These are phyloP conservation scores for Adineta ricciae DNA, from an alignment of 2,888 invertebrate species.

Conservation along the genomic window DNA sequence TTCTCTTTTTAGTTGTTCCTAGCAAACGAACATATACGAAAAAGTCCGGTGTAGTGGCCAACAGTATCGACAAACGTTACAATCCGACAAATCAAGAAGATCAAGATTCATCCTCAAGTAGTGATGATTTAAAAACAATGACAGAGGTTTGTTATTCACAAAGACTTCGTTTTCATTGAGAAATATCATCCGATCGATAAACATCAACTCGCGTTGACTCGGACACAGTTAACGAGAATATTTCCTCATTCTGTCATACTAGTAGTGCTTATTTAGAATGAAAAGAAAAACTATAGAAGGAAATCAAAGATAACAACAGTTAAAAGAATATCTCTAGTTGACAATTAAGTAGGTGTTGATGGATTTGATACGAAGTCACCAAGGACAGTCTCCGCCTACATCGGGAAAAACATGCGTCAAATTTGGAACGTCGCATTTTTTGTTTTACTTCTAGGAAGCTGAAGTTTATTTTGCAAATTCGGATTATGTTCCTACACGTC, in stretches of 20 bases:
- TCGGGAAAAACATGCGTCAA: not conserved
- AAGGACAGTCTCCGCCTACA: not conserved
- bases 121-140: slow-evolving; percentile 33
- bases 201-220: no score
- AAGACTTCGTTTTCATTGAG: no score
- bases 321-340: not conserved
- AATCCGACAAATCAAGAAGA: slow-evolving; percentile 27
- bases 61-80: slow-evolving; percentile 24
- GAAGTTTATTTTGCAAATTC: slow-evolving; percentile 33
- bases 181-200: no score
- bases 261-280: not conserved
- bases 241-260: not conserved
- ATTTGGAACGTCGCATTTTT: no score
- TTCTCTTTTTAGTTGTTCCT: slow-evolving; percentile 9
- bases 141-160: slow-evolving; percentile 21
- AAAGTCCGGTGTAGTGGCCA: slow-evolving; percentile 24
- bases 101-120: slow-evolving; percentile 31
- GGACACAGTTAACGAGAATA: not conserved
- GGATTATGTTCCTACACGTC: slow-evolving; percentile 25
- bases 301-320: not conserved
- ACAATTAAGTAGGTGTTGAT: not conserved
- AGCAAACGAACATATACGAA: slow-evolving; percentile 26
- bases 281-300: not conserved
- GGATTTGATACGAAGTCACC: not conserved
- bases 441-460: slow-evolving; percentile 23